A percentile compares a stretch with the other conserved stretches of the same genome.
Conservation (phyloP, 2,888 invertebrate genomes). For the Eilema depressum region DNA sequence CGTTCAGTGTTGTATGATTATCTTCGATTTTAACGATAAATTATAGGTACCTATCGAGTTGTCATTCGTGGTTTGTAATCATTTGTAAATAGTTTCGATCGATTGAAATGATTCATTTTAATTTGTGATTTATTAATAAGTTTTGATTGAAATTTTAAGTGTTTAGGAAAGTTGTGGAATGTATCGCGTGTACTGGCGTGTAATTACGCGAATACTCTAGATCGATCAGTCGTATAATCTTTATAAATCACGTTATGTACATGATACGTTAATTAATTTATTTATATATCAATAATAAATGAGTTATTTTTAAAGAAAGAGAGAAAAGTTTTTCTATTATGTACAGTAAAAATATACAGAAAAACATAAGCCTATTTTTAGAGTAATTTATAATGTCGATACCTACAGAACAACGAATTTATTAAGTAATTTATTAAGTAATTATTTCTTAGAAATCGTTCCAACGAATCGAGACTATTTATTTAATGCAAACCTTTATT, state of each 20-base stretch:
- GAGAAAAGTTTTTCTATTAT: too few species aligned
- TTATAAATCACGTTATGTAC: background rate
- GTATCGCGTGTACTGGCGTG: background rate
- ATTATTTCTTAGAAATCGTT: too few species aligned
- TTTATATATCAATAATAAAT: background rate
- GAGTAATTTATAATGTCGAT: too few species aligned
- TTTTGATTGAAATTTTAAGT: background rate
- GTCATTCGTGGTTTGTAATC: slow-evolving; percentile 13
- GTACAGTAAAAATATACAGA: too few species aligned
- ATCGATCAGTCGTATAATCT: background rate
- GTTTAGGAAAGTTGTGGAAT: background rate
- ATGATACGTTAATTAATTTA: background rate
- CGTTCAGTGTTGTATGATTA: slow-evolving; percentile 43
- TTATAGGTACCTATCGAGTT: slow-evolving; percentile 43
- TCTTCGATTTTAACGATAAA: slow-evolving; percentile 32
- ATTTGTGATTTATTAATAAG: background rate
- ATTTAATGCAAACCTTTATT: too few species aligned
- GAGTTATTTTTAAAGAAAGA: background rate
- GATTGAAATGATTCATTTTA: background rate
- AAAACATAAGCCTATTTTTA: too few species aligned
- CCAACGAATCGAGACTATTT: too few species aligned
- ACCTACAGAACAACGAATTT: too few species aligned
- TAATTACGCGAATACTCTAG: background rate
- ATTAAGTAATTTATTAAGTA: too few species aligned
- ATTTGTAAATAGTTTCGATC: background rate